Percentiles rank a stretch among this genome's conserved stretches.
These are phyloP conservation scores for Drosophila simulans DNA, from an alignment of 1,140 invertebrate species.

Conservation along the genomic window DNA sequence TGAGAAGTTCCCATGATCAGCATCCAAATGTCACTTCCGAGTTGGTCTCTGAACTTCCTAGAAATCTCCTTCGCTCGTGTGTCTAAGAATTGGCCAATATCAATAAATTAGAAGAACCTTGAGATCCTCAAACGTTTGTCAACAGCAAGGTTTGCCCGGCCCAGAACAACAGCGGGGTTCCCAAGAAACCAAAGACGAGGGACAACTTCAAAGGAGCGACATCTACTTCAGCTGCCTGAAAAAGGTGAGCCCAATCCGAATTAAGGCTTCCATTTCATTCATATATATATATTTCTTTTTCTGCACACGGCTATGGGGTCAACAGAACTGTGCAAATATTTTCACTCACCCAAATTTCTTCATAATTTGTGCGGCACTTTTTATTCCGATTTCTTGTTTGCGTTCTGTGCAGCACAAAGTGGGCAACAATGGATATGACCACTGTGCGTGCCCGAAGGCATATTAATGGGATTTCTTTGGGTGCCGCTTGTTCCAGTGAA, in stretches of 20 bases:
- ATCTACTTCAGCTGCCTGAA: constrained; percentile 1
- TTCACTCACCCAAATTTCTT: constrained; percentile 71
- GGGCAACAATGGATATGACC: constrained; percentile 72
- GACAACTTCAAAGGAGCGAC: constrained; percentile 65
- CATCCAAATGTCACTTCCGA: constrained; percentile 63
- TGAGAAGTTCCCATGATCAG: constrained; percentile 57
- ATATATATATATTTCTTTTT: constrained; percentile 27
- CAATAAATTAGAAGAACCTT: constrained; percentile 57
- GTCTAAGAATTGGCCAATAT: constrained; percentile 17
- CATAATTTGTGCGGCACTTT: constrained; percentile 79
- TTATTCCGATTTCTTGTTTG: constrained; percentile 20
- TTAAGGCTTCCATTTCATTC: constrained; percentile 34
- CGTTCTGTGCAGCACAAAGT: constrained; percentile 26
- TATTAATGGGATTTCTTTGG: constrained; percentile 46
- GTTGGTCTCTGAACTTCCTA: constrained; percentile 53
- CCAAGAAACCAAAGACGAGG: constrained; percentile 48
- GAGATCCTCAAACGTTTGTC: constrained; percentile 37
- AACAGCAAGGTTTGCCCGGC: constrained; percentile 45
- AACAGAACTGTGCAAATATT: constrained; percentile 68
- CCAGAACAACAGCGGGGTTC: constrained; percentile 56
- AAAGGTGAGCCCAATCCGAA: constrained; percentile 5
- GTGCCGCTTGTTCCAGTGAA: constrained; percentile 42
- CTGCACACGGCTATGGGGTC: constrained; percentile 2
- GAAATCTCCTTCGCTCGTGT: constrained; percentile 41
- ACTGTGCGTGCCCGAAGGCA: constrained; percentile 60